A percentile compares a stretch with the other conserved stretches of the same genome.
Conservation (phyloP, 2,113 vertebrate species). For the Girardinichthys multiradiatus region DNA sequence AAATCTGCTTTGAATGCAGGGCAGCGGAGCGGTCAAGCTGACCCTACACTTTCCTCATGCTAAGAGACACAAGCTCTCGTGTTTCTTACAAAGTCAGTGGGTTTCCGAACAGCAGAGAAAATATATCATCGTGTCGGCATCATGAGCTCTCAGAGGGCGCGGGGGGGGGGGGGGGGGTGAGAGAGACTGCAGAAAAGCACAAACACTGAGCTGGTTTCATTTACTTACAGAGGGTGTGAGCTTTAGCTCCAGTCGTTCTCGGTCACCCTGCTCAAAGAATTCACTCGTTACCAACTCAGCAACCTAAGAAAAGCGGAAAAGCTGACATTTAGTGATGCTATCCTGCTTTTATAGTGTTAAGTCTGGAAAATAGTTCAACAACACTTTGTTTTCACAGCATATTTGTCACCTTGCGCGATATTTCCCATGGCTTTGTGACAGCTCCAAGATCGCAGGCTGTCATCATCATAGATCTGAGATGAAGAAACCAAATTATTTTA, state of each 20-base stretch:
- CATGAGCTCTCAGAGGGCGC: conserved; percentile 45
- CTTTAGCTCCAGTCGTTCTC: conserved; percentile 96
- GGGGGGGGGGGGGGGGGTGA: conserved; percentile 31
- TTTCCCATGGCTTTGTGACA: conserved; percentile 99
- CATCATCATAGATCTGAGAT: conserved; percentile 98
- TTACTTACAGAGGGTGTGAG: conserved; percentile 94
- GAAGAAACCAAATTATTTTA: conserved; percentile 16
- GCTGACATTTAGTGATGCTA: neutral
- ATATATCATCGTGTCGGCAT: conserved; percentile 49
- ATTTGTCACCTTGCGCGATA: conserved; percentile 93
- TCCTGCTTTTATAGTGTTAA: neutral
- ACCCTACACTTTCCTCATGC: conserved; percentile 54
- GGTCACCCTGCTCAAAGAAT: conserved; percentile 99
- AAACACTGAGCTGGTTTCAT: conserved; percentile 12
- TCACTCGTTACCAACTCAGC: conserved; percentile 98
- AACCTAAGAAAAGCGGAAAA: conserved; percentile 80
- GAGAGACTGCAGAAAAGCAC: conserved; percentile 35
- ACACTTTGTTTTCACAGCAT: neutral
- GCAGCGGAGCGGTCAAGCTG: conserved; percentile 48
- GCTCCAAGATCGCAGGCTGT: conserved; percentile 99
- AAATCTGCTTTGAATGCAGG: conserved; percentile 27
- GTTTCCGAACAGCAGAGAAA: conserved; percentile 40
- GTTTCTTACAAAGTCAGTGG: conserved; percentile 44
- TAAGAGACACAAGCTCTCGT: conserved; percentile 39
- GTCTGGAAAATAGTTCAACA: neutral